phyloP scores from a whole-genome alignment of 2,113 vertebrate genomes.

The Zeus faber region DNA sequence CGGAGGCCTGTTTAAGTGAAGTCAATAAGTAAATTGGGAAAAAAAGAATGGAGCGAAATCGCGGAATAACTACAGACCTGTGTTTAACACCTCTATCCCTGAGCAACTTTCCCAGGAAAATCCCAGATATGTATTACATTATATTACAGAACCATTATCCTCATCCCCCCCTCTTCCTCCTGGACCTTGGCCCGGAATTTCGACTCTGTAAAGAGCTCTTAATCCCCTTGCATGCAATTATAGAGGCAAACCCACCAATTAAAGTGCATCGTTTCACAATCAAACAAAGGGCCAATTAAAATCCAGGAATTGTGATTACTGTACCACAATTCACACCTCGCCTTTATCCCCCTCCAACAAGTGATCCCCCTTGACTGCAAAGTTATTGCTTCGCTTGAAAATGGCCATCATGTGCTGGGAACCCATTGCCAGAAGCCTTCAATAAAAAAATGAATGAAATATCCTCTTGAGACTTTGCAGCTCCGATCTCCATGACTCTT shows the following conservation, averaged over 20 bases:
- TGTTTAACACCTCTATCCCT: conserved; percentile 24
- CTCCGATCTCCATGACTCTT: not conserved
- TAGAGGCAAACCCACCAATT: conserved; percentile 17
- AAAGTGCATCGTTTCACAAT: conserved; percentile 13
- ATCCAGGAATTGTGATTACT: not conserved
- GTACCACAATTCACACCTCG: not conserved
- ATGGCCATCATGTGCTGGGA: conserved; percentile 8
- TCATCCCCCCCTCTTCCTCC: no score
- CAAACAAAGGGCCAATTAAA: not conserved
- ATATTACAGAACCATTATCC: no score
- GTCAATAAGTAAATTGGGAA: no score
- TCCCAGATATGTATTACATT: no score
- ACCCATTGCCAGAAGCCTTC: not conserved
- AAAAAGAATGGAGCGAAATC: no score
- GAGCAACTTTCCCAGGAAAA: conserved; percentile 30
- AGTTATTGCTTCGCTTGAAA: not conserved
- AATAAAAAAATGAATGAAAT: not conserved
- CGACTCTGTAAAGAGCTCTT: conserved; percentile 1
- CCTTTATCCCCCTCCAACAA: not conserved
- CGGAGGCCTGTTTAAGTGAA: conserved; percentile 28
- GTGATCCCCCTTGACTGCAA: not conserved
- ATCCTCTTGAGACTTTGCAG: not conserved
- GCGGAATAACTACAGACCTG: conserved; percentile 11
- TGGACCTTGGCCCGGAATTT: no score
- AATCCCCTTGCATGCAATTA: conserved; percentile 18